Evolutionary conservation across 2,113 vertebrate species (phyloP).

Genomic region (Ciconia boyciana): DNA sequence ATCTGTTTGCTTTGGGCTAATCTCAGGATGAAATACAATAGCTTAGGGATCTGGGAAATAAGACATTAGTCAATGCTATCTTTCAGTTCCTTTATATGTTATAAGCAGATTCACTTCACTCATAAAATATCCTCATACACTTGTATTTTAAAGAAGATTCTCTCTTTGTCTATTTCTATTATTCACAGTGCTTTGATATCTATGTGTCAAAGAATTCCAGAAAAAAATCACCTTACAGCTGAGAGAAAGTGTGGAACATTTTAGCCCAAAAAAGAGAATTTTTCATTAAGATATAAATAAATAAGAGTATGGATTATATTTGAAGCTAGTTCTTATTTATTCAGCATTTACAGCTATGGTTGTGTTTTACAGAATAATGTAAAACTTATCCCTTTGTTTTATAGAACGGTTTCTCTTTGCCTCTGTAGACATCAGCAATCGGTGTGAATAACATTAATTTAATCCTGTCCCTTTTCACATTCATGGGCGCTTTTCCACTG

Average conservation of each 20-base stretch:
- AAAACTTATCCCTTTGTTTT: background rate
- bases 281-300: slow-evolving; percentile 13
- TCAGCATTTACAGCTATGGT: background rate
- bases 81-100: background rate
- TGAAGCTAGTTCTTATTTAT: slow-evolving; percentile 2
- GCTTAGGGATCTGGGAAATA: background rate
- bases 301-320: background rate
- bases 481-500: background rate
- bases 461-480: background rate
- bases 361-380: background rate
- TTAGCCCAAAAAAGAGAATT: background rate
- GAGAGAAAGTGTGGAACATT: background rate
- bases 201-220: background rate
- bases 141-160: background rate
- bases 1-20: background rate
- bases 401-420: background rate
- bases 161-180: background rate
- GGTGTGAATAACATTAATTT: background rate
- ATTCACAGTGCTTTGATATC: background rate
- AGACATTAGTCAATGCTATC: background rate
- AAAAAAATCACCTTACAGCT: background rate
- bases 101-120: background rate
- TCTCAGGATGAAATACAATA: background rate
- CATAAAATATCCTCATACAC: background rate
- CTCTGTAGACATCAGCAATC: background rate